A percentile compares a stretch with the other conserved stretches of the same genome.
phyloP scores from a whole-genome alignment of 2,797 vertebrate genomes.

The Gallirallus australis region DNA sequence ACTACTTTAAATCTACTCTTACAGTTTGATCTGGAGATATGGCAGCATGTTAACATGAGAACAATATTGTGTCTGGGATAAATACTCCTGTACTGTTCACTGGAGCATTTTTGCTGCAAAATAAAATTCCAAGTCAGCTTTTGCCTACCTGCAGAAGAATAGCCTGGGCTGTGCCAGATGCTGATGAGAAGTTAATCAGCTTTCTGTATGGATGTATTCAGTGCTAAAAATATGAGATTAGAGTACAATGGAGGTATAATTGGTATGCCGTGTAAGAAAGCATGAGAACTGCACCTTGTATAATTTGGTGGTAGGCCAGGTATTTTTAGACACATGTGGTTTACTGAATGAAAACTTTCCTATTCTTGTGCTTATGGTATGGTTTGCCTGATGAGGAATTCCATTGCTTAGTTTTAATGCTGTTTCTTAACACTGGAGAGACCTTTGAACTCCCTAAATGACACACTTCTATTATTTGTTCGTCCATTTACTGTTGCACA shows the following conservation, averaged over 20 bases:
- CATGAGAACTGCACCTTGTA: not conserved
- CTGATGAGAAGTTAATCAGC: conserved; percentile 26
- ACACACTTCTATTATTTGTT: not conserved
- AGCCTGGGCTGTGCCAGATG: not conserved
- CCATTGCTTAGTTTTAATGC: not conserved
- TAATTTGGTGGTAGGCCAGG: not conserved
- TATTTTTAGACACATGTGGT: not conserved
- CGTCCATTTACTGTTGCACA: not conserved
- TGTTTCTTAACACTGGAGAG: not conserved
- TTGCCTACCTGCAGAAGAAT: conserved; percentile 25
- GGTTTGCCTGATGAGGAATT: not conserved
- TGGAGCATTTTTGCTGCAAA: not conserved
- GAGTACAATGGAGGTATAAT: conserved; percentile 7
- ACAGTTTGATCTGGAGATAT: not conserved
- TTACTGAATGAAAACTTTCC: conserved; percentile 9
- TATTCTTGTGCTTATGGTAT: not conserved
- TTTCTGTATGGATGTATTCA: conserved; percentile 7
- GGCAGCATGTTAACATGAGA: not conserved
- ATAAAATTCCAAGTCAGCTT: not conserved
- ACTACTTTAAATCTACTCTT: not conserved
- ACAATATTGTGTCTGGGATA: not conserved
- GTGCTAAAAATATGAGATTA: conserved; percentile 13
- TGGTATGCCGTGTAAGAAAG: not conserved
- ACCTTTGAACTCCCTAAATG: not conserved
- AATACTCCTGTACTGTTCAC: not conserved